Evolutionary conservation across 2,113 vertebrate genomes (phyloP), one percentile per base, ranked within the genome.

Genomic region (Atractosteus spatula): DNA sequence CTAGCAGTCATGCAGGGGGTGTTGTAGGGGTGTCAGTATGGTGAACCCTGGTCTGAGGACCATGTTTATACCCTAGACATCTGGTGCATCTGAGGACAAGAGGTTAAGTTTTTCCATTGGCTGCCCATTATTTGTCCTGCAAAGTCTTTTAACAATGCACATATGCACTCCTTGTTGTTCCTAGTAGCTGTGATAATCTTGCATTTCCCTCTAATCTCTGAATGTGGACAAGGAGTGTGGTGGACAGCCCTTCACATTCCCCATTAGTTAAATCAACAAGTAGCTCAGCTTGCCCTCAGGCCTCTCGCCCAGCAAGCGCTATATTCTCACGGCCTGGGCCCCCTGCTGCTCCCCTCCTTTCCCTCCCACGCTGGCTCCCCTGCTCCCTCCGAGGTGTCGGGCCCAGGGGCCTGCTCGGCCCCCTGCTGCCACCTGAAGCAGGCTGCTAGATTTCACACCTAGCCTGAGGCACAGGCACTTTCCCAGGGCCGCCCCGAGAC

Each of bases 371-470:
- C 56, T 43, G 68, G 79, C 78, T 79, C 76, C 76, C 76, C 74
- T 80, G 78, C 77, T 74, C 74, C 72, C 66, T 8, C 43, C 68
- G 8, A 79, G 68, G 78, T 81, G 82, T 77, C 68, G 77, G 62
- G 17, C 70, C 73, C 69, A 17, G 63, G 74, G 73, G 72, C 74
- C 70, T 63, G 17, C 62, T 68, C 61, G 64, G 67, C 71, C 42
- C 14, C 54, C 54, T 43, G 16, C 12, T 11, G 59, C 45, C 68
- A 59, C 74, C 59, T 41, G 68, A 16, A 59, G 51, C 69, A 57
- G 72, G 57, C 72, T 74, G 77, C 68, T 73, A 71, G 66, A 70
- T 80, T 71, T 78, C 11, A 83, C 82, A 77, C 82, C 72, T 67
- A 3, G 41, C 69, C 63, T 45, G 16, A 13, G 63, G 57, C 62